Evolutionary conservation across 2,797 vertebrate species (phyloP), one percentile per base, ranked within the genome.

Genomic region (Propithecus perrieri): DNA sequence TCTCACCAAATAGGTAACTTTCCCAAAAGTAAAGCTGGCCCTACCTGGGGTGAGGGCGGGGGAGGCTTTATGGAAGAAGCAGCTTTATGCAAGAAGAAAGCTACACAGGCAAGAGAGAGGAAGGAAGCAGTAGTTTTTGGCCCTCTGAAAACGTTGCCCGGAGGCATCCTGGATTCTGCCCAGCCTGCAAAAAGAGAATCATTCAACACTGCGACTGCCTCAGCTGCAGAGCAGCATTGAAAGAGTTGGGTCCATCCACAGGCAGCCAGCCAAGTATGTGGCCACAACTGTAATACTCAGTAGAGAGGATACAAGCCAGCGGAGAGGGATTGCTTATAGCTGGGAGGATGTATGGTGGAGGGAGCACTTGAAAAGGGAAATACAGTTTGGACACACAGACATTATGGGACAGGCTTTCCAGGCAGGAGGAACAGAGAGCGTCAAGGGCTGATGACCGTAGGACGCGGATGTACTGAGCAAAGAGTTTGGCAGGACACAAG

Each of bases 111-210:
- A 74, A 85, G 57, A 91, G 38, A 96, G n/a, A 96, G 75, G 75
- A 93, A 89, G 57, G 79, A 80, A 92, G 65, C 30, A 26, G 50
- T 59, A 30, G 33, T 38, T 50, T 91, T 11, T 33, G 50, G 55
- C 24, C 89, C 55, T 91, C 91, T 69, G 72, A 50, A 96, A 93
- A 86, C 0, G 9, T 88, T 89, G 67, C 93, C 89, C 57, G 41
- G 84, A 92, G 94, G 94, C 75, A 43, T 84, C 76, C 81, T 96
- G 81, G 94, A 94, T 71, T 74, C 91, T 41, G 26, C 83, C 91
- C 93, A 89, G 59, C 38, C 48, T 96, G 65, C 50, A 72, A 79
- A 95, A 83, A 95, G 53, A 85, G 41, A 46, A 35, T 67, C 71
- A 63, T 85, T 96, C 85, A 95, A 26, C 55, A 50, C 57, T 41